Conservation (phyloP, 1,140 invertebrate genomes). For the Drosophila eugracilis region DNA sequence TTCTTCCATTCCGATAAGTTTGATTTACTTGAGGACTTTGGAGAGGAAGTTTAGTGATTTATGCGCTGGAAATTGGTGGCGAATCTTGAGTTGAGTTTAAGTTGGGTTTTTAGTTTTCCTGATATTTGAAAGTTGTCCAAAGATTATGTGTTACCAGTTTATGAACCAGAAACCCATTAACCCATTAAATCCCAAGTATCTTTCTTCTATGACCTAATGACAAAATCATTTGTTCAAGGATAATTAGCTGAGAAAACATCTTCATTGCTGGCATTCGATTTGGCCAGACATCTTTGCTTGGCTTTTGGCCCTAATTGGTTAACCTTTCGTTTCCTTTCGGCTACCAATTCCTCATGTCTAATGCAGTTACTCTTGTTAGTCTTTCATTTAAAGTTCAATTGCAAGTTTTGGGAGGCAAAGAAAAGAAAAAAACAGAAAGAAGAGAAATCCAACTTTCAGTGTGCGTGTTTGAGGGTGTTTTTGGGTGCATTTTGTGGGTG, state of each 20-base stretch:
- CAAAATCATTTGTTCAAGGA: constrained; percentile 19
- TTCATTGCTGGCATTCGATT: constrained; percentile 13
- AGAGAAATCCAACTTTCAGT: constrained; percentile 46
- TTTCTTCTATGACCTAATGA: neutral
- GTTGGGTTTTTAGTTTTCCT: neutral
- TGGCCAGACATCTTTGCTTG: constrained; percentile 8
- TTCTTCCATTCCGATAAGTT: constrained; percentile 29
- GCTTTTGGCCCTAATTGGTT: constrained; percentile 30
- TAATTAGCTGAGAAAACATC: constrained; percentile 25
- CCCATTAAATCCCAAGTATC: neutral
- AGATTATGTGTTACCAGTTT: too few relatives aligned
- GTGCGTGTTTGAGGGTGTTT: constrained; percentile 37
- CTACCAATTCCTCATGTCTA: constrained; percentile 12
- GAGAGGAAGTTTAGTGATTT: constrained; percentile 25
- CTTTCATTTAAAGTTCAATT: constrained; percentile 65
- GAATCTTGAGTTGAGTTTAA: constrained; percentile 16
- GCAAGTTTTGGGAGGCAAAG: constrained; percentile 44
- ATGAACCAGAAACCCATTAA: neutral
- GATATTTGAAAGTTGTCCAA: too few relatives aligned
- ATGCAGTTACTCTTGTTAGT: constrained; percentile 48
- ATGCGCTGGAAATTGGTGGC: constrained; percentile 17
- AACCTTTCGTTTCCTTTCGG: constrained; percentile 7
- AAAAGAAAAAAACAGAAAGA: too few relatives aligned
- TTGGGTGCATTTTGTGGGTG: constrained; percentile 45
- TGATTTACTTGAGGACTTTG: constrained; percentile 40